Base-by-base conservation (phyloP, 1,140 invertebrate genomes). In the Anastrepha ludens region DNA sequence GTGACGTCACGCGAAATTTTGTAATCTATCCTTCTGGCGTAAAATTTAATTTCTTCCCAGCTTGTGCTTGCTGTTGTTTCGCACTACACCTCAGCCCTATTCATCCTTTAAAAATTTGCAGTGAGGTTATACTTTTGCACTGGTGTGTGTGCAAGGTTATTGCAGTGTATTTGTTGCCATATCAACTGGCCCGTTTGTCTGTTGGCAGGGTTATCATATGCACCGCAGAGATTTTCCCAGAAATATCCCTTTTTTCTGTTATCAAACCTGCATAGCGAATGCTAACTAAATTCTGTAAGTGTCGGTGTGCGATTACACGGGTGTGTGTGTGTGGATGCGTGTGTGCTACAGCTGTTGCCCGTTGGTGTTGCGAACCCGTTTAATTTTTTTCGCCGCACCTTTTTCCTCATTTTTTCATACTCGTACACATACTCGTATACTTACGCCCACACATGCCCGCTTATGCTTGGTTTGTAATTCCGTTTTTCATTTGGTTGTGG, bases 401-500 rank as follows among this genome's bases (percentile, higher is more conserved):
- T 15, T 74, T 74, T 47, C 67, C 11, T 47, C 13, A 15, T 44
- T 47, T 6, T 2, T 3, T 74, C 3, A 11, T 7, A 4, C 4
- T 44, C 13, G 3, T 17, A 17, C 9, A 2, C 11, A 15, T 44
- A 41, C 2, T 0, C 13, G 29, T 29, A 29, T 29, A 29, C 29
- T 29, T 29, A 29, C 29, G 29, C 29, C 29, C 29, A 55, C 2
- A 55, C 60, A 62, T 29, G 70, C 70, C 17, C 60, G 13, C 60
- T 6, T 2, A 55, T 2, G 11, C 50, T 67, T 20, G 41, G 64
- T 29, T 74, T 74, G 67, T 74, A 74, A 74, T 47, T 47, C 67
- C 67, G 67, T 74, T 74, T 74, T 74, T 74, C 67, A 44, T 74
- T 74, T 74, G 39, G 67, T 74, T 74, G 67, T 13, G 67, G 74